Percentiles rank a stretch among this genome's conserved stretches.
phyloP scores from a whole-genome alignment of 2,797 vertebrate genomes.

The Distichodus sexfasciatus region DNA sequence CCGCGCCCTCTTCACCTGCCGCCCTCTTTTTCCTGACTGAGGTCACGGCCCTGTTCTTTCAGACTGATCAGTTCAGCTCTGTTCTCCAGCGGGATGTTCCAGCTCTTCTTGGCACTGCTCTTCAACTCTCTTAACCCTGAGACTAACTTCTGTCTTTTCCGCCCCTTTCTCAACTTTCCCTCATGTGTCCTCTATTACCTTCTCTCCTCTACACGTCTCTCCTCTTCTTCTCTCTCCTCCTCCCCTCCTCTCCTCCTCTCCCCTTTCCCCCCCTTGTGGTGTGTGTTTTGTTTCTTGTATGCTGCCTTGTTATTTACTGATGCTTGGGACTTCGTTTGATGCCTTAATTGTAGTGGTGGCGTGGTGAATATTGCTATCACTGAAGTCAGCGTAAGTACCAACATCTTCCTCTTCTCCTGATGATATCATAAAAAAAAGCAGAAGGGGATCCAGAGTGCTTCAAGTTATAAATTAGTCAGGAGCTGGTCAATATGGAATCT shows the following conservation, averaged over 20 bases:
- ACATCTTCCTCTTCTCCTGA: conserved; percentile 50
- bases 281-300: conserved; percentile 75
- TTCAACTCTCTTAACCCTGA: conserved; percentile 4
- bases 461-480: no score
- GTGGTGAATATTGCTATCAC: conserved; percentile 99
- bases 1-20: conserved; percentile 57
- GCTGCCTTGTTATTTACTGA: conserved; percentile 99
- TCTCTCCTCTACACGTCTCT: neutral
- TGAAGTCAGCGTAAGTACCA: conserved; percentile 91
- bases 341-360: conserved; percentile 99
- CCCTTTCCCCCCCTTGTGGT: conserved; percentile 40
- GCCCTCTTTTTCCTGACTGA: conserved; percentile 52
- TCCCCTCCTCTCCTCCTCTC: conserved; percentile 21
- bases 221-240: neutral
- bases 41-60: conserved; percentile 62
- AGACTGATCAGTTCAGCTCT: conserved; percentile 76
- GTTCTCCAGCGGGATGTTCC: conserved; percentile 25
- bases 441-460: no score
- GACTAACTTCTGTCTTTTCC: conserved; percentile 48
- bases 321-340: conserved; percentile 99
- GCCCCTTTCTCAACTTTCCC: conserved; percentile 41
- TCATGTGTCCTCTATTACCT: conserved; percentile 39
- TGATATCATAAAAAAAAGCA: conserved; percentile 36
- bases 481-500: no score
- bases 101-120: conserved; percentile 16